Evolutionary conservation across 2,888 invertebrate genomes (phyloP).

Genomic region (Drosophila pegasa): DNA sequence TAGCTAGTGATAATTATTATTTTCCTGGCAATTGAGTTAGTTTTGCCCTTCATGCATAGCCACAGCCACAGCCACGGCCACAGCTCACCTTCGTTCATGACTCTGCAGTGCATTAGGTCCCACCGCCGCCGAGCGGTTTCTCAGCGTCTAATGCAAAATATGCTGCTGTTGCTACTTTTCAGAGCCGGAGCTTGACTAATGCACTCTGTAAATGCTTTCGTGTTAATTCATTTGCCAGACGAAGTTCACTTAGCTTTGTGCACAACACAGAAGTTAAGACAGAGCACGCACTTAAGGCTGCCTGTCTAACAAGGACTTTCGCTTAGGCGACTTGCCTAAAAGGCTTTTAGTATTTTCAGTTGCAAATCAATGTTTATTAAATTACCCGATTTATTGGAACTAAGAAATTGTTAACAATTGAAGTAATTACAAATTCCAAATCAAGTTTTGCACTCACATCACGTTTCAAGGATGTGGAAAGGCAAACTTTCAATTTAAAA

Average conservation of each 20-base stretch:
- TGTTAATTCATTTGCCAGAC: constrained; percentile 6
- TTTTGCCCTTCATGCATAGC: too few relatives aligned
- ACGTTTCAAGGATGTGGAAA: too few relatives aligned
- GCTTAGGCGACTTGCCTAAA: background rate
- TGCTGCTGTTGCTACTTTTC: background rate
- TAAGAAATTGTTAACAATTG: too few relatives aligned
- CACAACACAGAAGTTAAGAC: background rate
- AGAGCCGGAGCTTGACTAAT: background rate
- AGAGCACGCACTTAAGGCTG: background rate
- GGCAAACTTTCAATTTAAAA: too few relatives aligned
- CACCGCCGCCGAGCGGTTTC: background rate
- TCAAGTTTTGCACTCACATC: too few relatives aligned
- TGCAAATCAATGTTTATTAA: too few relatives aligned
- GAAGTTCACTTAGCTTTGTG: constrained; percentile 2
- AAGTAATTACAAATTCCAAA: too few relatives aligned
- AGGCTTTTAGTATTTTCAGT: background rate
- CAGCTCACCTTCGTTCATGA: background rate
- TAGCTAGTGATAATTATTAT: constrained; percentile 8
- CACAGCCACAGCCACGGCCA: too few relatives aligned
- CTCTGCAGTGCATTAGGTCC: background rate
- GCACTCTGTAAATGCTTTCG: constrained; percentile 4
- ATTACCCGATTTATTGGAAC: too few relatives aligned
- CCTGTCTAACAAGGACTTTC: background rate
- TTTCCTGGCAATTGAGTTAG: background rate
- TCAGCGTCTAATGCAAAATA: background rate